A percentile compares a stretch with the other conserved stretches of the same genome.
Conservation (phyloP, 2,797 vertebrate species). For the Fringilla coelebs region DNA sequence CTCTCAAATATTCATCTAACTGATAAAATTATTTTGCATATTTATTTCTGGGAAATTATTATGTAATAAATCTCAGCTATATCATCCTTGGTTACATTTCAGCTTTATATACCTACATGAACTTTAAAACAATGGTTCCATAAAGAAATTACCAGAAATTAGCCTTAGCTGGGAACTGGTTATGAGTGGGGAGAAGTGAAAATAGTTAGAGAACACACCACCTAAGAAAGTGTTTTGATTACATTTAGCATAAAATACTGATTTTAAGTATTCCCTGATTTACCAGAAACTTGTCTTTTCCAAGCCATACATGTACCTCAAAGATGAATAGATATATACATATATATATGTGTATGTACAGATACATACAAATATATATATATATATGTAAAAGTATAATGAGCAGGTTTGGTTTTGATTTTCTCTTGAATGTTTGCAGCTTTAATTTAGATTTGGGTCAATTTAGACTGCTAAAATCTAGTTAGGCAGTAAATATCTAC, state of each 20-base stretch:
- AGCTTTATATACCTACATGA: neutral
- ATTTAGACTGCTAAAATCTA: neutral
- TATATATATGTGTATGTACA: too few species aligned
- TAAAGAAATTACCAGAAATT: neutral
- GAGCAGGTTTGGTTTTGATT: neutral
- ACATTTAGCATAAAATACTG: neutral
- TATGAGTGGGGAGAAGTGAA: neutral
- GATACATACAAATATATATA: too few species aligned
- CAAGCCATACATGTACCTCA: neutral
- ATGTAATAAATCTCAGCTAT: neutral
- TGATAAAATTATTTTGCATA: neutral
- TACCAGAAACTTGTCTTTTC: neutral
- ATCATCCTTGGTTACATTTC: neutral
- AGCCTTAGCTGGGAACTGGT: neutral
- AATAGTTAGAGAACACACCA: neutral
- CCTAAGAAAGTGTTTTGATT: neutral
- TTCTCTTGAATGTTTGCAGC: neutral
- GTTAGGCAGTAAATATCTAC: neutral
- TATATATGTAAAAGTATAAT: neutral
- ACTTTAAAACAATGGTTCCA: neutral
- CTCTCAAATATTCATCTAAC: neutral
- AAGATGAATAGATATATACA: neutral
- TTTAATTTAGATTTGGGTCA: neutral
- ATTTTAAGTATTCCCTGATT: neutral
- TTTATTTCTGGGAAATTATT: neutral